These are phyloP conservation scores for Sebastes matsubarae DNA, from an alignment of 2,797 vertebrate species.

Conservation along the genomic window DNA sequence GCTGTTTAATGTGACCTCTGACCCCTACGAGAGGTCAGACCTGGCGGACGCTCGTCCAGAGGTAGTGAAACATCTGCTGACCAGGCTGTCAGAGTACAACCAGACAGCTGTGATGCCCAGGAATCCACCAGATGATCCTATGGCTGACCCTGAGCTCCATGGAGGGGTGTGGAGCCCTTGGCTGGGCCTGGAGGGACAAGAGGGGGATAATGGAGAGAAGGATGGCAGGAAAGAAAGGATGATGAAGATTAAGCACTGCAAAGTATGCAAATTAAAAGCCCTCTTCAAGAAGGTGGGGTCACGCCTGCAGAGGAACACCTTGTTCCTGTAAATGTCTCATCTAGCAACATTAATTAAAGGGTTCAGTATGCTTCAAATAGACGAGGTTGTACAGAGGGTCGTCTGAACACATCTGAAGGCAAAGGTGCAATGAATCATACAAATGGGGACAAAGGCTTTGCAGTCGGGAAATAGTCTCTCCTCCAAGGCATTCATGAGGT, in stretches of 20 bases:
- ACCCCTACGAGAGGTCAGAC: constrained; percentile 92
- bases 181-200: constrained; percentile 79
- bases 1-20: constrained; percentile 92
- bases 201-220: constrained; percentile 49
- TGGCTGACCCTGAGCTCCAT: constrained; percentile 91
- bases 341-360: background rate
- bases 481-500: background rate
- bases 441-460: background rate
- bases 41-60: constrained; percentile 85
- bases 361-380: background rate
- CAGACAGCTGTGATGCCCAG: constrained; percentile 88
- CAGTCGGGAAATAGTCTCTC: background rate
- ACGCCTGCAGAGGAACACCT: constrained; percentile 72
- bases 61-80: constrained; percentile 88
- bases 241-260: constrained; percentile 69
- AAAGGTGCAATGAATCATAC: background rate
- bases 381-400: background rate
- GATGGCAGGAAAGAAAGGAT: constrained; percentile 43
- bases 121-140: constrained; percentile 90
- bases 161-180: constrained; percentile 94
- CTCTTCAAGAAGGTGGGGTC: constrained; percentile 80
- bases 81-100: constrained; percentile 89
- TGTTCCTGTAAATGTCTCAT: constrained; percentile 62
- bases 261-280: constrained; percentile 78
- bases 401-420: background rate